Conservation (phyloP, 2,888 invertebrate genomes). For the Oegoconia quadripuncta region DNA sequence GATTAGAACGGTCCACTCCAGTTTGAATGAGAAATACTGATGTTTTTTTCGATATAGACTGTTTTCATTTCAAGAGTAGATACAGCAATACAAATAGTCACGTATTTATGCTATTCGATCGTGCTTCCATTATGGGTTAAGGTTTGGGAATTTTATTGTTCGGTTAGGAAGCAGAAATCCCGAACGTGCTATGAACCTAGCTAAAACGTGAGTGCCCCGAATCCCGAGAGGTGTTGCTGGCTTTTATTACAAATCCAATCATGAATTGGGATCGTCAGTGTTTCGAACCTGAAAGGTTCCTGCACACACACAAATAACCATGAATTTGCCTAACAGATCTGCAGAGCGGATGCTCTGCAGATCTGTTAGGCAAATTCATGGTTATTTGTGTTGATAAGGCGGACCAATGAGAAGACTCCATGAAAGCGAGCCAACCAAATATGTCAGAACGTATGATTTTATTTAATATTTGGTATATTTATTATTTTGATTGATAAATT, state of each 20-base stretch:
- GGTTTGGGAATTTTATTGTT: conserved; percentile 1
- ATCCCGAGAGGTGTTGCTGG: neutral
- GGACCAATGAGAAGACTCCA: too few species aligned
- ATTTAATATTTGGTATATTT: too few species aligned
- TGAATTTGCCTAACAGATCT: too few species aligned
- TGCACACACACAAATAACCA: neutral
- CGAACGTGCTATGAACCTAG: conserved; percentile 1
- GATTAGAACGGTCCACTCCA: neutral
- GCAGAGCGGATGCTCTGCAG: too few species aligned
- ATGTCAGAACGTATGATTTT: too few species aligned
- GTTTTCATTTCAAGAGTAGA: neutral
- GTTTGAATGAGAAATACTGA: too few species aligned
- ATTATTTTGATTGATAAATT: too few species aligned
- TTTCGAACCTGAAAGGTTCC: neutral
- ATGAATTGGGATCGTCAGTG: neutral
- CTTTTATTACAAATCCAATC: conserved; percentile 3
- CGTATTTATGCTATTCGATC: neutral
- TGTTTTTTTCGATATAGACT: neutral
- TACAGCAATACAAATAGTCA: conserved; percentile 1
- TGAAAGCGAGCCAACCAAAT: too few species aligned
- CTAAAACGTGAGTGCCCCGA: neutral
- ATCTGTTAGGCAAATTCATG: too few species aligned
- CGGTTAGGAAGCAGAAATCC: conserved; percentile 3
- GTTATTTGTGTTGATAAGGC: too few species aligned
- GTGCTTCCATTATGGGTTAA: neutral